Evolutionary conservation across 2,888 invertebrate species (phyloP), one percentile per base, ranked within the genome.

Genomic region (Yponomeuta sedellus): DNA sequence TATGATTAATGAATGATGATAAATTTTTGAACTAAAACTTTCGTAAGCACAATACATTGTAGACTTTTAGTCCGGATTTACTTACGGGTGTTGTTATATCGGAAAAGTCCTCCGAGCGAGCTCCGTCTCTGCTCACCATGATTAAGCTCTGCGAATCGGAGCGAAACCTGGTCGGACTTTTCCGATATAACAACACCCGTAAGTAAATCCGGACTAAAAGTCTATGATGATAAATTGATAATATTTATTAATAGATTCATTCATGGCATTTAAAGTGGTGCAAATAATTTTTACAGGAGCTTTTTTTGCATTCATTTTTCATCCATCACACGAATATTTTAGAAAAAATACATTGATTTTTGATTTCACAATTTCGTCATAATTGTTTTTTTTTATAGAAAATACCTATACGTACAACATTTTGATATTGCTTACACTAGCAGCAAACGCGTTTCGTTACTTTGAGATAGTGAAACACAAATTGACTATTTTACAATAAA

Each of bases 321-420:
- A 71, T 70, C 70, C 67, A 69, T 70, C 71, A n/a, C 59, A 39
- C 61, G 34, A 59, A 65, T 61, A 25, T 75, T 76, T 75, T 78
- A 75, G 75, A 77, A 78, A 78, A 79, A 78, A 78, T 78, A 78
- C 76, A 75, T 75, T 70, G 67, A 75, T 75, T 71, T 63, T 72
- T 68, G 72, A 68, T 69, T 71, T 70, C 61, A 71, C 64, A 52
- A 3, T 52, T 52, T 70, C 71, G 70, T 72, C 71, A 58, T 58
- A 19, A 11, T 61, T 25, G 70, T 66, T 64, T 66, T 71, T 69
- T 68, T 69, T 63, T 68, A 70, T 68, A 74, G 74, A 34, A 75
- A 75, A 74, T 76, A 76, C 76, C 72, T 76, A 74, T 76, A 76
- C 76, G 73, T 76, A 77, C 78, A 78, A 66, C 66, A 69, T 68